phyloP scores from a whole-genome alignment of 2,797 vertebrate genomes.

The Sebastes glaucus region DNA sequence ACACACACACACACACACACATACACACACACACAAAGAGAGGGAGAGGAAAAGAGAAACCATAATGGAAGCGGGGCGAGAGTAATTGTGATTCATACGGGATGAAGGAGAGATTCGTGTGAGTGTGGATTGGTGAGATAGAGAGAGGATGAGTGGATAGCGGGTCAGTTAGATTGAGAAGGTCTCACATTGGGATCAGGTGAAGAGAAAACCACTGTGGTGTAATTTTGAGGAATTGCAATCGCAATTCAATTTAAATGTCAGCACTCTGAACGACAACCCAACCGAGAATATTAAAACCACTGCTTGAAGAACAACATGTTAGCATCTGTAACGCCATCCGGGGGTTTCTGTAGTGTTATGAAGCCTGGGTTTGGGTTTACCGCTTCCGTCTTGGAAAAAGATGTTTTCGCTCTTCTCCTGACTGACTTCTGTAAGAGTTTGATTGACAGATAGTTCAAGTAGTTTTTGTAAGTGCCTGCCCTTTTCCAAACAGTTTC shows the following conservation, averaged over 20 bases:
- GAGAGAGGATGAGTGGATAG: not conserved
- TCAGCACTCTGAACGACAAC: conserved; percentile 24
- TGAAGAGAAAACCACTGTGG: conserved; percentile 17
- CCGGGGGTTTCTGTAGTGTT: not conserved
- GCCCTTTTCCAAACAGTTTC: too few species aligned
- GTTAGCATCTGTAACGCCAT: not conserved
- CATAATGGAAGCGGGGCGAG: not conserved
- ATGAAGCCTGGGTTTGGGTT: not conserved
- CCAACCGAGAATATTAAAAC: not conserved
- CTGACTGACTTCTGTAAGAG: too few species aligned
- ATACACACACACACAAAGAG: conserved; percentile 18
- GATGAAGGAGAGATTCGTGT: conserved; percentile 10
- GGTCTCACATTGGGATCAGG: conserved; percentile 17
- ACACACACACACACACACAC: not conserved
- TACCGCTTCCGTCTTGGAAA: not conserved
- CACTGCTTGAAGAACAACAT: not conserved
- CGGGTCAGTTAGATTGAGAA: conserved; percentile 17
- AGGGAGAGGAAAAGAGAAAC: not conserved
- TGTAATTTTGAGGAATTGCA: conserved; percentile 15
- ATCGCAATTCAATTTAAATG: conserved; percentile 16
- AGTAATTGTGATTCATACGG: conserved; percentile 25
- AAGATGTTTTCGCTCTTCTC: too few species aligned
- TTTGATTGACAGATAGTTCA: too few species aligned
- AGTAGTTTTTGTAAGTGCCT: too few species aligned
- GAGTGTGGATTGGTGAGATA: conserved; percentile 5